Evolutionary conservation across 2,113 vertebrate genomes (phyloP).

Genomic region (Poeciliopsis turrubarensis): DNA sequence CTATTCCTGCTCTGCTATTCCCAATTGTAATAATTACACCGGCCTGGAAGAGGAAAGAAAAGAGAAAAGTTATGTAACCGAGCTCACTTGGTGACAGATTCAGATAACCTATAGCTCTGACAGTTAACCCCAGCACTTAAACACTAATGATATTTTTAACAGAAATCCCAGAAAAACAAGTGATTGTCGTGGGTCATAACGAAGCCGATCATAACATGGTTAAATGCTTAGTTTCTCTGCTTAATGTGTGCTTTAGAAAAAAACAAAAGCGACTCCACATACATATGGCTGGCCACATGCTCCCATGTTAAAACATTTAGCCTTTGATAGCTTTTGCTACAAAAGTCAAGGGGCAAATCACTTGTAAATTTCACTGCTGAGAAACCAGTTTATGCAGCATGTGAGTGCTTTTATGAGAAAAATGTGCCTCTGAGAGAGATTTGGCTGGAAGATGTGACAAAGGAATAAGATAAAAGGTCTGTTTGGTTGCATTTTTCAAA

Average conservation of each 20-base stretch:
- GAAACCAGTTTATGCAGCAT: constrained; percentile 36
- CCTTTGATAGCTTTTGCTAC: constrained; percentile 56
- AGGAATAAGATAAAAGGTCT: not conserved
- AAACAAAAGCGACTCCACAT: not conserved
- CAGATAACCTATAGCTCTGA: not conserved
- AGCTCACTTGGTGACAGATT: constrained; percentile 13
- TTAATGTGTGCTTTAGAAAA: not conserved
- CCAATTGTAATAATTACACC: constrained; percentile 57
- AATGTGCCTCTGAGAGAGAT: not conserved
- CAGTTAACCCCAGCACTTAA: constrained; percentile 5
- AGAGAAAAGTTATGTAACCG: constrained; percentile 40
- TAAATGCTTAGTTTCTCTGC: not conserved
- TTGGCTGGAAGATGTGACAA: not conserved
- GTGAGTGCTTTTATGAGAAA: not conserved
- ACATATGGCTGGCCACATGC: constrained; percentile 18
- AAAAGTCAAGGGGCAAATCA: constrained; percentile 52
- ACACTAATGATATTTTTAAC: constrained; percentile 7
- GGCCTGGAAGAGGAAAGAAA: constrained; percentile 42
- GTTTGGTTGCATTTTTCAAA: not conserved
- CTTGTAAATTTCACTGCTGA: constrained; percentile 65
- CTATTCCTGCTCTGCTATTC: constrained; percentile 43
- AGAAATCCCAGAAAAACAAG: not conserved
- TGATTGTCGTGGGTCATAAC: not conserved
- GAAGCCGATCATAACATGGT: not conserved
- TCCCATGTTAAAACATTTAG: constrained; percentile 62